A percentile compares a stretch with the other conserved stretches of the same genome.
phyloP scores from a whole-genome alignment of 2,888 invertebrate species.

The Trissolcus brochymenae region DNA sequence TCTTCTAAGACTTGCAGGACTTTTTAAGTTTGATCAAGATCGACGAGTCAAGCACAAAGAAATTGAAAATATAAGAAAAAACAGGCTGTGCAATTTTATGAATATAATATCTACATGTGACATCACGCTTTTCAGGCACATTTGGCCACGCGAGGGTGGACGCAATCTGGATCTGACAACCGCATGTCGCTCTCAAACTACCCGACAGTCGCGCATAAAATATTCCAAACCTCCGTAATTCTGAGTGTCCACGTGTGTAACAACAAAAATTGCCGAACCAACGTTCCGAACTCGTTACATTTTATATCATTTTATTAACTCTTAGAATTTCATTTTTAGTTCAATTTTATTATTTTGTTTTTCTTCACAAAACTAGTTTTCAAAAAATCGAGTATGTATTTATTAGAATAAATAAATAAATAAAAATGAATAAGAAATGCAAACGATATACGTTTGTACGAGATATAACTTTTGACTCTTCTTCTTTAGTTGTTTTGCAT shows the following conservation, averaged over 20 bases:
- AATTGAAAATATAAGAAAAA: conserved; percentile 1
- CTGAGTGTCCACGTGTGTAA: conserved; percentile 33
- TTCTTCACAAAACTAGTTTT: no score
- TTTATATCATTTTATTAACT: no score
- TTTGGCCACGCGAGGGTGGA: conserved; percentile 68
- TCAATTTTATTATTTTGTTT: no score
- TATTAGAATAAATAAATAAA: no score
- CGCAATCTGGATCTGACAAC: conserved; percentile 71
- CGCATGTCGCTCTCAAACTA: conserved; percentile 59
- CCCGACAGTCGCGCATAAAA: conserved; percentile 42
- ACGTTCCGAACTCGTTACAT: no score
- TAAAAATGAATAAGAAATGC: no score
- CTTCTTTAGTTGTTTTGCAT: no score
- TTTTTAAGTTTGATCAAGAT: not conserved
- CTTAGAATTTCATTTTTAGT: no score
- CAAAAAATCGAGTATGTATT: no score
- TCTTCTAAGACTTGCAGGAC: no score
- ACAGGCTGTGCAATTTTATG: conserved; percentile 43
- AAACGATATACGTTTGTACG: no score
- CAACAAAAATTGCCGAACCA: conserved; percentile 14
- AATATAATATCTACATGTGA: conserved; percentile 33
- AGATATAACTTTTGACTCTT: no score
- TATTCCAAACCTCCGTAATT: conserved; percentile 38
- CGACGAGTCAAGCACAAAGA: not conserved
- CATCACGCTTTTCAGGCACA: conserved; percentile 60